These are phyloP conservation scores for Hippocampus abdominalis DNA, from an alignment of 2,113 vertebrate species.

Conservation along the genomic window DNA sequence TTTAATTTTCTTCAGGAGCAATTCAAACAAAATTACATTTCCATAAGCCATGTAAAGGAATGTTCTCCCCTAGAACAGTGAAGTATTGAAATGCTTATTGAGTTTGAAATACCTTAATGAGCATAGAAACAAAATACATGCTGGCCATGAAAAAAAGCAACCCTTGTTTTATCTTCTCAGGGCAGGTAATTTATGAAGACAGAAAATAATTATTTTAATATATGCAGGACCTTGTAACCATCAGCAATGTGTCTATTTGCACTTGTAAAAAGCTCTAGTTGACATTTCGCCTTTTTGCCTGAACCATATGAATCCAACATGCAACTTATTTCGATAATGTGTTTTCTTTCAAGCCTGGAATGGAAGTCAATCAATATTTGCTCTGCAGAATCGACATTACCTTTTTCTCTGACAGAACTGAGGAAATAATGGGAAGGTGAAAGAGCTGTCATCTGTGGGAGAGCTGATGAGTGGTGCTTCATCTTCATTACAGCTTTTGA, in stretches of 20 bases:
- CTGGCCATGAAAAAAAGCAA: not conserved
- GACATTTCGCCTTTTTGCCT: too few species aligned
- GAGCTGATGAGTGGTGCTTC: not conserved
- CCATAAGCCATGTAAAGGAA: not conserved
- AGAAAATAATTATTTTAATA: not conserved
- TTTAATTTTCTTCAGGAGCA: not conserved
- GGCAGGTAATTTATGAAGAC: not conserved
- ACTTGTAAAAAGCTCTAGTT: too few species aligned
- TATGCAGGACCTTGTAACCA: too few species aligned
- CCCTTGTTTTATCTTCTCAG: not conserved
- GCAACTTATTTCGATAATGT: not conserved
- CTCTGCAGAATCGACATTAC: not conserved
- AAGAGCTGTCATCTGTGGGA: not conserved
- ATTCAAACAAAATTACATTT: constrained; percentile 1
- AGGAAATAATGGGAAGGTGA: not conserved
- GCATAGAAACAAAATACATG: not conserved
- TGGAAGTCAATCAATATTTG: not conserved
- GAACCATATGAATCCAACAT: too few species aligned
- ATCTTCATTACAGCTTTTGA: not conserved
- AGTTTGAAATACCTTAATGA: not conserved
- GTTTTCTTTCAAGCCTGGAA: not conserved
- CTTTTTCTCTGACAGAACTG: not conserved
- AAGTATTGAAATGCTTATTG: constrained; percentile 1
- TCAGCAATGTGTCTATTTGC: too few species aligned
- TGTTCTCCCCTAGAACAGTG: not conserved